Evolutionary conservation across 2,888 invertebrate species (phyloP).

Genomic region (Cosmia pyralina): DNA sequence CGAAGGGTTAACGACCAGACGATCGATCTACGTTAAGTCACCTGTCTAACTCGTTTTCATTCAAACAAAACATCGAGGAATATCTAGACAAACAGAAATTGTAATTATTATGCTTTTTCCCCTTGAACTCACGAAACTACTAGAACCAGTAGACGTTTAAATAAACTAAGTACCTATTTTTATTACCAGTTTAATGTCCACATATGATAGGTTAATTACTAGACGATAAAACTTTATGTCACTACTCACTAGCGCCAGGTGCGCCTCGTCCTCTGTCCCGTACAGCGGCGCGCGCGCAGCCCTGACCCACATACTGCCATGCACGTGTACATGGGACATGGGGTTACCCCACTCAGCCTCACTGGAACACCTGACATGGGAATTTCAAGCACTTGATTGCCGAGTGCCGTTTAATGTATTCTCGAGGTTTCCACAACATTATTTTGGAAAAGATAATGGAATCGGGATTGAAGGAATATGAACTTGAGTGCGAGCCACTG

Average conservation of each 20-base stretch:
- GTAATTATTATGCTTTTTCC: neutral
- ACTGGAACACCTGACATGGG: constrained; percentile 19
- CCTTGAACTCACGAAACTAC: neutral
- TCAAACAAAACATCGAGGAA: constrained; percentile 2
- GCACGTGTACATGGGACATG: constrained; percentile 2
- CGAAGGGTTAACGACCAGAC: constrained; percentile 34
- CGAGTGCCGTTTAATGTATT: neutral
- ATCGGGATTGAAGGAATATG: neutral
- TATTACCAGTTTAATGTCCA: neutral
- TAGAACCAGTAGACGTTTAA: neutral
- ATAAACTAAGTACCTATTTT: neutral
- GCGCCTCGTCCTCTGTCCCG: constrained; percentile 26
- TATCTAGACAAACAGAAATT: neutral
- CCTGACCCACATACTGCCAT: constrained; percentile 49
- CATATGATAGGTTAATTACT: constrained; percentile 21
- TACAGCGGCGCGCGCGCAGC: constrained; percentile 35
- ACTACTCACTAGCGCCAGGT: constrained; percentile 45
- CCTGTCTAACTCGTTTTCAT: constrained; percentile 9
- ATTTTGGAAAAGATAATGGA: neutral
- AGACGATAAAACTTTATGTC: constrained; percentile 1
- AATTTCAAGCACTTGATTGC: neutral
- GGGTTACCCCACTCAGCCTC: constrained; percentile 1
- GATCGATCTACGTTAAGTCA: constrained; percentile 15
- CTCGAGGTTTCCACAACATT: neutral
- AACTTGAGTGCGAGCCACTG: neutral